phyloP scores from a whole-genome alignment of 2,888 invertebrate species.

The Tenthredo mesomela region DNA sequence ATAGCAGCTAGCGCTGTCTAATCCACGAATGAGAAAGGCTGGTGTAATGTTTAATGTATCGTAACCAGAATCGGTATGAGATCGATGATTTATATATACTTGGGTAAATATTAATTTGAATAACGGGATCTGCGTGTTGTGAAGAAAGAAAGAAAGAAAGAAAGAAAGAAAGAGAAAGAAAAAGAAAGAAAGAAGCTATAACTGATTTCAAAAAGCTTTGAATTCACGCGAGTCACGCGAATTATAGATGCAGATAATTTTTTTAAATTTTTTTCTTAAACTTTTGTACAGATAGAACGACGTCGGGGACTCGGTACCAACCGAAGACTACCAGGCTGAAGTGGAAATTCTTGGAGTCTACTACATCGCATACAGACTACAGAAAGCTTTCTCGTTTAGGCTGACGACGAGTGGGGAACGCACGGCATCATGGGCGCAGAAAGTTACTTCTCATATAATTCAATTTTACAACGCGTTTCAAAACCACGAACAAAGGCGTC shows the following conservation, averaged over 20 bases:
- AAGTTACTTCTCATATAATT: constrained; percentile 7
- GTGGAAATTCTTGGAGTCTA: constrained; percentile 46
- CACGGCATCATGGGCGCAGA: constrained; percentile 38
- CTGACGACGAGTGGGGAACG: constrained; percentile 31
- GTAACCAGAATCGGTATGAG: not conserved
- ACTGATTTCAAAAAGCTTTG: not conserved
- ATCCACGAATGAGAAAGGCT: constrained; percentile 39
- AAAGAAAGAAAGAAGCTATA: not conserved
- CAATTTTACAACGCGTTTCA: not conserved
- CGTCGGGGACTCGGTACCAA: constrained; percentile 39
- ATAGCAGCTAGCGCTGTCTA: not conserved
- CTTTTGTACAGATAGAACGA: constrained; percentile 22
- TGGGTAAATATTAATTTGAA: not conserved
- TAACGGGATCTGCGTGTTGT: not conserved
- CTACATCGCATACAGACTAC: constrained; percentile 39
- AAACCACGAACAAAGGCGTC: constrained; percentile 45
- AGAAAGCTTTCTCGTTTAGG: constrained; percentile 46
- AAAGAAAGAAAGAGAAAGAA: not conserved
- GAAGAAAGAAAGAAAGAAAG: not conserved
- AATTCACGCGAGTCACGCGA: constrained; percentile 13
- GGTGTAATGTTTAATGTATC: not conserved
- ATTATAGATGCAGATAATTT: not conserved
- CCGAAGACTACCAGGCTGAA: constrained; percentile 39
- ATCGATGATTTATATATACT: not conserved
- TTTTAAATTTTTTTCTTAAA: not conserved